These are phyloP conservation scores for Halcyon smyrnensis DNA, from an alignment of 2,797 vertebrate species.

Conservation along the genomic window DNA sequence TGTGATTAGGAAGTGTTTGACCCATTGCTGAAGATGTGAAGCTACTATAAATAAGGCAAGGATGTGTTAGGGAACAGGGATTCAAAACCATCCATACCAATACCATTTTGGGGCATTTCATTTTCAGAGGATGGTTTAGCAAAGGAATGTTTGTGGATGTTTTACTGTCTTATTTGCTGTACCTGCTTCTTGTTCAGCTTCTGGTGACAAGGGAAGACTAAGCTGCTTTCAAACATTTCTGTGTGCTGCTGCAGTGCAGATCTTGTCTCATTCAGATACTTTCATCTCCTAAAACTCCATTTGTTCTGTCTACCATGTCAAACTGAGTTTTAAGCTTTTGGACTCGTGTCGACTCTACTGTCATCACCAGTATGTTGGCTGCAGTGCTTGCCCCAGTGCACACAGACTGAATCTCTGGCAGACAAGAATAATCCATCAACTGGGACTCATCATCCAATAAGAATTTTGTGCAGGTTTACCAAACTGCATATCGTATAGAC, in stretches of 20 bases:
- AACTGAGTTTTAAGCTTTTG: neutral
- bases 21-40: neutral
- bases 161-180: neutral
- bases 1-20: neutral
- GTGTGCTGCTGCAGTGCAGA: neutral
- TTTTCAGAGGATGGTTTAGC: neutral
- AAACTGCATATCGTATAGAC: neutral
- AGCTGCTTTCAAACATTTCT: neutral
- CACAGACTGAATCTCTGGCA: neutral
- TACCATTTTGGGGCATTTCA: neutral
- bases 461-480: neutral
- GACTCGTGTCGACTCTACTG: neutral
- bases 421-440: neutral
- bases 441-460: neutral
- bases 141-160: neutral
- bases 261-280: neutral
- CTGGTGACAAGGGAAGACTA: neutral
- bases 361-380: neutral
- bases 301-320: neutral
- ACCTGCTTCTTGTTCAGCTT: neutral
- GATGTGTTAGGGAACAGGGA: neutral
- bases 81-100: neutral
- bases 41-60: neutral
- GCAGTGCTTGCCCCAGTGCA: too few species aligned
- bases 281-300: neutral